A percentile compares a stretch with the other conserved stretches of the same genome.
Conservation (phyloP, 35 echinoderm and acorn worm species). For the Apostichopus parvimensis region DNA sequence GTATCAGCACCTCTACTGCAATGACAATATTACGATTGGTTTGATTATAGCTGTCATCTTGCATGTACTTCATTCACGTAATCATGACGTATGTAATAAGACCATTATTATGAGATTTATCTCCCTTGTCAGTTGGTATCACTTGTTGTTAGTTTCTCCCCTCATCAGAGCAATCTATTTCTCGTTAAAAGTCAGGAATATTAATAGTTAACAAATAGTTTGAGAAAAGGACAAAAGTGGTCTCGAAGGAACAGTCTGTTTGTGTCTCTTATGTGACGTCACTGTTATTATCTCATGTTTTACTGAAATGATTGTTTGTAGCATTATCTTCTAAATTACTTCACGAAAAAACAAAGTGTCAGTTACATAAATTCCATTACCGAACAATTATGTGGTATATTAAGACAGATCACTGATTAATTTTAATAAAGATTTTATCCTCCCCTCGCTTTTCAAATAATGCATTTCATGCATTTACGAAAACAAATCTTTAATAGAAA, state of each 20-base stretch:
- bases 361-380: too few relatives aligned
- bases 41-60: conserved; percentile 15
- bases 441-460: too few relatives aligned
- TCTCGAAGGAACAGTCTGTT: not conserved
- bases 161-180: not conserved
- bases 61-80: not conserved
- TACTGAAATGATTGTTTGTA: too few relatives aligned
- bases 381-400: too few relatives aligned
- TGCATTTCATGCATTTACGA: too few relatives aligned
- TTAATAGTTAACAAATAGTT: not conserved
- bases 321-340: too few relatives aligned
- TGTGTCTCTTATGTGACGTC: not conserved
- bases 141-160: not conserved
- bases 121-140: not conserved
- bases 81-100: conserved; percentile 2
- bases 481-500: too few relatives aligned
- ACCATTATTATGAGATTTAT: not conserved
- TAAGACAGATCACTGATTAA: too few relatives aligned
- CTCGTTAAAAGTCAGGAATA: not conserved
- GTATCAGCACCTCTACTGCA: not conserved
- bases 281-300: too few relatives aligned
- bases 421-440: too few relatives aligned
- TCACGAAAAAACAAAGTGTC: too few relatives aligned
- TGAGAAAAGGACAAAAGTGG: not conserved
- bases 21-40: conserved; percentile 23